These are phyloP conservation scores for Barbus barbus DNA, from an alignment of 2,113 vertebrate genomes.

Conservation along the genomic window DNA sequence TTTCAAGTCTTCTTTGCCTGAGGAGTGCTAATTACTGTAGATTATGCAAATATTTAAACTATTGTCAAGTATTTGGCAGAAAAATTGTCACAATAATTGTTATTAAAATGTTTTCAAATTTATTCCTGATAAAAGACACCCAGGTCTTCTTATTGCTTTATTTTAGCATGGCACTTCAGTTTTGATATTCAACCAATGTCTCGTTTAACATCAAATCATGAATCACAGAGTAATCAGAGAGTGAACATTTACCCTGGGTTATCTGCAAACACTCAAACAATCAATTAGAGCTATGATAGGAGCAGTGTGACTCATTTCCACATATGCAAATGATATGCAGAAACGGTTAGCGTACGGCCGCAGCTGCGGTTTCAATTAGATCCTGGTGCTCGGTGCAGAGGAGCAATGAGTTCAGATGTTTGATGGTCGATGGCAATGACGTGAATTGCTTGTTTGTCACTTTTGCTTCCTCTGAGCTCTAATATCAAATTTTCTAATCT, in stretches of 20 bases:
- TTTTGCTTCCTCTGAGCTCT: background rate
- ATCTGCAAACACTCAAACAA: slow-evolving; percentile 15
- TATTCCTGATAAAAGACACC: background rate
- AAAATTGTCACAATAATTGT: too few species aligned
- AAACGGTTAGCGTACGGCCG: background rate
- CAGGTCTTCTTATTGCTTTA: background rate
- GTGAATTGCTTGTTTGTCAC: background rate
- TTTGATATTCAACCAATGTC: background rate
- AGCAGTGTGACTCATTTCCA: background rate
- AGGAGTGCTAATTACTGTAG: too few species aligned
- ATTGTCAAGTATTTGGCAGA: too few species aligned
- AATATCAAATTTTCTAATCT: background rate
- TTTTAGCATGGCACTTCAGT: background rate
- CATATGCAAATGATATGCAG: background rate
- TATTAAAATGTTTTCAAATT: too few species aligned
- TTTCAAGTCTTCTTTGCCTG: too few species aligned
- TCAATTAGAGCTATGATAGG: background rate
- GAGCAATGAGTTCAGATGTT: background rate
- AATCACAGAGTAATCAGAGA: background rate
- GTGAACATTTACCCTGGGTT: slow-evolving; percentile 2
- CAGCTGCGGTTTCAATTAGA: background rate
- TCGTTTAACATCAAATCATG: background rate
- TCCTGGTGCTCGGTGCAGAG: background rate
- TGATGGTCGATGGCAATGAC: background rate
- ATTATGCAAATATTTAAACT: too few species aligned